Conservation (phyloP, 2,888 invertebrate species). For the Gerosis bhagava region DNA sequence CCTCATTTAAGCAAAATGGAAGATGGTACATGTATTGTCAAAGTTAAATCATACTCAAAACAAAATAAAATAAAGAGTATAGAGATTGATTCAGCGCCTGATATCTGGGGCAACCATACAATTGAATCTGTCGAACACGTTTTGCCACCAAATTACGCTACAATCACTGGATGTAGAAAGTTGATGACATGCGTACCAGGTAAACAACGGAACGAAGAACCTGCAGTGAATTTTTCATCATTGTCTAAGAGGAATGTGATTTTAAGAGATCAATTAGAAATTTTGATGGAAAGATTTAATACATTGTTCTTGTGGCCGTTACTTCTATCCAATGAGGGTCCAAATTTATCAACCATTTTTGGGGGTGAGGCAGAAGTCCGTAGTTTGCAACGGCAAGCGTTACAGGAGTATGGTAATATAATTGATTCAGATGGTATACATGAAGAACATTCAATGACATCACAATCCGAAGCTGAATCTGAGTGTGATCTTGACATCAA, state of each 20-base stretch:
- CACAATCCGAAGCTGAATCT: too few relatives aligned
- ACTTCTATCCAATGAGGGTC: slow-evolving; percentile 53
- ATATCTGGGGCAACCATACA: slow-evolving; percentile 53
- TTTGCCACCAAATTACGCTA: slow-evolving; percentile 59
- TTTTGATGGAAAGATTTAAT: slow-evolving; percentile 53
- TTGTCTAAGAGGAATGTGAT: slow-evolving; percentile 43
- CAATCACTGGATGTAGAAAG: slow-evolving; percentile 57
- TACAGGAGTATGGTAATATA: too few relatives aligned
- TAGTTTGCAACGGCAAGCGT: too few relatives aligned
- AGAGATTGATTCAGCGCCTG: slow-evolving; percentile 38
- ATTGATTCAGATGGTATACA: too few relatives aligned
- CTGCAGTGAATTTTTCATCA: slow-evolving; percentile 37
- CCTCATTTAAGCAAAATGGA: slow-evolving; percentile 40
- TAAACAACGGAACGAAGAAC: slow-evolving; percentile 27
- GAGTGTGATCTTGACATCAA: too few relatives aligned
- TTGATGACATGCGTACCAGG: slow-evolving; percentile 45
- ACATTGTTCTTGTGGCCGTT: slow-evolving; percentile 60
- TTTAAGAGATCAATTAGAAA: slow-evolving; percentile 44
- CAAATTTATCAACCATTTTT: slow-evolving; percentile 19
- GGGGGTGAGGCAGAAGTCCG: too few relatives aligned
- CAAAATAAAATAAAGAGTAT: slow-evolving; percentile 37
- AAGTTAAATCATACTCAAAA: slow-evolving; percentile 59
- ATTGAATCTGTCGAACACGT: slow-evolving; percentile 43
- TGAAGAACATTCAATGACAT: too few relatives aligned
- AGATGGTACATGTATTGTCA: slow-evolving; percentile 37